These are phyloP conservation scores for Acanthaster planci DNA, from an alignment of 35 echinoderm and acorn worm species.

Conservation along the genomic window DNA sequence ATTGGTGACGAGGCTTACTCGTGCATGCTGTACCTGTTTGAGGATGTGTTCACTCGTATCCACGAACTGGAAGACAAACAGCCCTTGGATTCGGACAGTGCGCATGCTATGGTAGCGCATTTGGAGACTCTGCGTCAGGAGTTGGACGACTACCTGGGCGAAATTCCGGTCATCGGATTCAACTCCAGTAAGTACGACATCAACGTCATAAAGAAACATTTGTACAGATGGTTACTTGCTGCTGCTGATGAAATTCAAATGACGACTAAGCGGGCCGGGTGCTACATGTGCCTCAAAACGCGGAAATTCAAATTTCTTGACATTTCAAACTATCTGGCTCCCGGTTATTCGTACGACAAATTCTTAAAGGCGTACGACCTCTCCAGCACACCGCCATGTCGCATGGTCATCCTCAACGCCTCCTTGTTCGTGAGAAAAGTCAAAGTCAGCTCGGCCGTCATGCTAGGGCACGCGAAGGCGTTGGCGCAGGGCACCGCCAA, in stretches of 20 bases:
- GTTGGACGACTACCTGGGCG: slow-evolving; percentile 16
- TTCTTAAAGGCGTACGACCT: slow-evolving; percentile 52
- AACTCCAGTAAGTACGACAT: slow-evolving; percentile 60
- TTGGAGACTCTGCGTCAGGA: background rate
- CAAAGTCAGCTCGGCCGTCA: slow-evolving; percentile 30
- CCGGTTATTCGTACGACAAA: slow-evolving; percentile 34
- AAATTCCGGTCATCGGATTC: slow-evolving; percentile 54
- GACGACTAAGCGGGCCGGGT: slow-evolving; percentile 6
- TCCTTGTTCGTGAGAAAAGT: slow-evolving; percentile 32
- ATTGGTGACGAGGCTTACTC: background rate
- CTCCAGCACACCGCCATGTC: slow-evolving; percentile 22
- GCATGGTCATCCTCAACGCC: slow-evolving; percentile 10
- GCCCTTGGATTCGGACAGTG: background rate
- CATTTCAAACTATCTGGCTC: slow-evolving; percentile 41
- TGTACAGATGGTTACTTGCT: background rate
- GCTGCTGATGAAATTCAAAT: background rate
- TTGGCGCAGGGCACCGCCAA: slow-evolving; percentile 67
- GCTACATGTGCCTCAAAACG: slow-evolving; percentile 4
- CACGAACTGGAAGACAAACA: background rate
- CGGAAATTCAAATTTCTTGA: slow-evolving; percentile 36
- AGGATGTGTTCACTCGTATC: background rate
- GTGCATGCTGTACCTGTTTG: background rate
- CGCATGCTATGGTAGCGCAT: background rate
- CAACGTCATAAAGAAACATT: slow-evolving; percentile 42
- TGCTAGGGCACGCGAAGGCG: slow-evolving; percentile 43